Base-by-base conservation (phyloP, 2,797 vertebrate species). In the Champsocephalus esox region DNA sequence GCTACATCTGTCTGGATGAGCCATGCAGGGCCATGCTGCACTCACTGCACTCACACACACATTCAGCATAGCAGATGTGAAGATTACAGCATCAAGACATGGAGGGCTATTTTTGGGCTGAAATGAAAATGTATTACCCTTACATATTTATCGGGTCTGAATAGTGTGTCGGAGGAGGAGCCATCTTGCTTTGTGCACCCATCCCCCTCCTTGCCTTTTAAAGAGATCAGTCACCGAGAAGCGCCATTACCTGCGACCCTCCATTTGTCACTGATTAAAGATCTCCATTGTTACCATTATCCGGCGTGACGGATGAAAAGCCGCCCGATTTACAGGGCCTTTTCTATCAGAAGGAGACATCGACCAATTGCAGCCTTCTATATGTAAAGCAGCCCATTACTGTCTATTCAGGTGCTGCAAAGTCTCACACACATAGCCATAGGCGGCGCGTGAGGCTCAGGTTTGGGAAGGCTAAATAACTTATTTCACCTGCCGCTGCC, bases 371-470 rank as follows among this genome's bases (percentile, higher is more conserved):
- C 45, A 62, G 28, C 45, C 16, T 48, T 81, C 68, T 68, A 19
- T 65, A 79, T 79, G 67, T 81, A 69, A 75, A 89, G 64, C 57
- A 69, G 56, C 80, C 87, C 69, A 88, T 89, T 82, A 81, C 49
- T 56, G 68, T 80, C 62, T 69, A 54, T 80, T 87, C 54, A 82
- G 60, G 79, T 75, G 56, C 79, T 3, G 48, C 48, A 50, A 14
- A 48, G 45, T 54, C 43, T 86, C 54, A 11, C 63, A 66, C 63
- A 68, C 56, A 55, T 63, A 46, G 32, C 71, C 21, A 21, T 21
- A 21, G 21, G 21, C 21, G 21, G 21, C 21, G 21, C 21, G 21
- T 21, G 21, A 21, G 21, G 21, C 21, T 21, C 21, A 21, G 21
- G 21, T 21, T 21, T 21, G 21, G 21, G 21, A 21, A 21, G 21